Base-by-base conservation (phyloP, 53 echinoderm and acorn worm genomes). In the Echinarachnius parma region DNA sequence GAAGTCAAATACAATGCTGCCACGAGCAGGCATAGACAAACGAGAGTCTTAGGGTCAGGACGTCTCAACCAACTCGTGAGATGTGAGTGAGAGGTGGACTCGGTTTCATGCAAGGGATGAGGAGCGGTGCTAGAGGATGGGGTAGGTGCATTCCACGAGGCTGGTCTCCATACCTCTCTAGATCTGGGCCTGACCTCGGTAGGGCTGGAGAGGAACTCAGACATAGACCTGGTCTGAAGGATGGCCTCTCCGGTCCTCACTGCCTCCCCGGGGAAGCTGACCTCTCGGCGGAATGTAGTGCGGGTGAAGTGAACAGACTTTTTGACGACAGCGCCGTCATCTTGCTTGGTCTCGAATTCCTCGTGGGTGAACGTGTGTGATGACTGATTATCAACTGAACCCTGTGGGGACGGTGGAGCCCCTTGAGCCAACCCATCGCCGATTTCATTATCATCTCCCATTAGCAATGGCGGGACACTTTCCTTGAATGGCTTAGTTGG, bases 401-500 rank as follows among this genome's bases (percentile, higher is more conserved):
- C 76, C 19, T 75, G 58, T 4, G 57, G 59, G 23, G 39, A 42
- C 20, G 21, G 36, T 24, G 44, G 23, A 26, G 28, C 28, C 4
- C 9, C 60, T 59, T 59, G 25, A 4, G 11, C 28, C n/a, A n/a
- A n/a, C n/a, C n/a, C n/a, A n/a, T n/a, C n/a, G n/a, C n/a, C n/a
- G 7, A 5, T 5, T 59, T 27, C 60, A 4, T 22, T 11, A 13
- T 27, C 28, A 4, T 21, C 60, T 59, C 27, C 60, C 7, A 5
- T 28, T 13, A 24, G 10, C 9, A 13, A 18, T 19, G 59, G 57
- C 14, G 42, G 32, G 13, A 68, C 10, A 8, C 25, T 29, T 37
- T 42, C 57, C 27, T 25, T 56, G 56, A 36, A 72, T 14, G 92
- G 92, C 80, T 92, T 92, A 13, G 92, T 84, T 29, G 92, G 84